Evolutionary conservation across 2,113 vertebrate genomes (phyloP).

Genomic region (Leuciscus idus): DNA sequence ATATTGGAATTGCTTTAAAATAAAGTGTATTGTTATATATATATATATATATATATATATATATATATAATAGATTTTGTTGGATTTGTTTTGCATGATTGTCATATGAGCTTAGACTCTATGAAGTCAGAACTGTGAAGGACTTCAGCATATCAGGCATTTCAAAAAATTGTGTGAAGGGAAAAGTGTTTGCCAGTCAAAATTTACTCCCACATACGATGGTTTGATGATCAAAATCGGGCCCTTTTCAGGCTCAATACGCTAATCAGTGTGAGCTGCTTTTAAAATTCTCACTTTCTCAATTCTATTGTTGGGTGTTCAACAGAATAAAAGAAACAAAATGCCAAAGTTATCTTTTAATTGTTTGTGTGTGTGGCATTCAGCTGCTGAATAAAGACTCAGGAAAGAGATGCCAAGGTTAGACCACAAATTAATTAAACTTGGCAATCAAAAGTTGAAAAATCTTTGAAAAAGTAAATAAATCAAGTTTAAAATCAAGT

Average conservation of each 20-base stretch:
- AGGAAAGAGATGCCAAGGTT: constrained; percentile 62
- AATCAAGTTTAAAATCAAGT: constrained; percentile 12
- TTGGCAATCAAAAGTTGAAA: constrained; percentile 58
- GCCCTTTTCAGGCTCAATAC: not conserved
- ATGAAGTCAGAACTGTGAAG: constrained; percentile 11
- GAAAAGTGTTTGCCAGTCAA: constrained; percentile 24
- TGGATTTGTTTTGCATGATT: not conserved
- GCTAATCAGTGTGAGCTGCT: not conserved
- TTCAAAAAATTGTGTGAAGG: constrained; percentile 3
- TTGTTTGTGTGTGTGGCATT: constrained; percentile 47
- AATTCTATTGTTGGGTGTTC: not conserved
- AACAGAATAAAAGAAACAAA: constrained; percentile 3
- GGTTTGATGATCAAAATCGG: constrained; percentile 18
- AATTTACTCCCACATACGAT: not conserved
- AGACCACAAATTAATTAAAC: constrained; percentile 67
- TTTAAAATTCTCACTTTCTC: constrained; percentile 30
- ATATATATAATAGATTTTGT: not conserved
- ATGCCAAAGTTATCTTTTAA: constrained; percentile 40
- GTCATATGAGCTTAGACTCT: not conserved
- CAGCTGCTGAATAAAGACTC: constrained; percentile 54
- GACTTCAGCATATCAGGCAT: not conserved
- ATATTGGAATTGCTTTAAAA: not conserved
- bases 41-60: not conserved
- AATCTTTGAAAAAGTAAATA: constrained; percentile 52
- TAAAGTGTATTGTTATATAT: not conserved